These are phyloP conservation scores for Acholoe squamosa DNA, from an alignment of 2,888 invertebrate species.

Conservation along the genomic window DNA sequence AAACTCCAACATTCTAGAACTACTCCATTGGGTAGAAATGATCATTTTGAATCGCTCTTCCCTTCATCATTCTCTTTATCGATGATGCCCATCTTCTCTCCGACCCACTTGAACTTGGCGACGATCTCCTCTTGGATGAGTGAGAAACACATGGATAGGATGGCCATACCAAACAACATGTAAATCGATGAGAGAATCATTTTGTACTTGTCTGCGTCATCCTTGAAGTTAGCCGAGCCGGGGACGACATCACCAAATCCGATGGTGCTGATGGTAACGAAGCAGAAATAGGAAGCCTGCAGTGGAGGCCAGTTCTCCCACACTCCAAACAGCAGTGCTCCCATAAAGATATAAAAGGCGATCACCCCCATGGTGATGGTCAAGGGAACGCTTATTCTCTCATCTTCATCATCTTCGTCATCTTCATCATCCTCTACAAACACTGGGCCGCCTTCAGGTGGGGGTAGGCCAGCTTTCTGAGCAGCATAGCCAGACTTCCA, in stretches of 20 bases:
- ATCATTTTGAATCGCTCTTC: too few species aligned
- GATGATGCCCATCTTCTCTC: slow-evolving; percentile 80
- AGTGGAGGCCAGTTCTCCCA: slow-evolving; percentile 82
- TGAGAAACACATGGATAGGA: slow-evolving; percentile 83
- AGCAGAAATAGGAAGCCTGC: slow-evolving; percentile 83
- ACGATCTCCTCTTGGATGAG: slow-evolving; percentile 83
- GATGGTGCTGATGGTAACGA: slow-evolving; percentile 83
- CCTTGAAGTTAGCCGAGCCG: slow-evolving; percentile 75
- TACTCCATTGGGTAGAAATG: too few species aligned
- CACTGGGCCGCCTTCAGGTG: slow-evolving; percentile 71
- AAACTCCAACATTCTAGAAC: too few species aligned
- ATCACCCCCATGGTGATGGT: slow-evolving; percentile 82
- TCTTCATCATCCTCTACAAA: slow-evolving; percentile 76
- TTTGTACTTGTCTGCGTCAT: slow-evolving; percentile 77
- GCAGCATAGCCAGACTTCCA: slow-evolving; percentile 68
- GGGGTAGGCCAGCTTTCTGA: slow-evolving; percentile 36
- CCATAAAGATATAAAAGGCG: slow-evolving; percentile 82
- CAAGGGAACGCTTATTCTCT: slow-evolving; percentile 81
- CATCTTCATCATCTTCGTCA: slow-evolving; percentile 81
- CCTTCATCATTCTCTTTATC: slow-evolving; percentile 71
- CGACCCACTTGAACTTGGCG: slow-evolving; percentile 82
- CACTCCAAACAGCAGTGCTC: slow-evolving; percentile 81
- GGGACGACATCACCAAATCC: slow-evolving; percentile 81
- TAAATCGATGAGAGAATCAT: slow-evolving; percentile 81
- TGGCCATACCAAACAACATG: slow-evolving; percentile 83